These are phyloP conservation scores for Nesospiza acunhae DNA, from an alignment of 2,113 vertebrate genomes.

Conservation along the genomic window DNA sequence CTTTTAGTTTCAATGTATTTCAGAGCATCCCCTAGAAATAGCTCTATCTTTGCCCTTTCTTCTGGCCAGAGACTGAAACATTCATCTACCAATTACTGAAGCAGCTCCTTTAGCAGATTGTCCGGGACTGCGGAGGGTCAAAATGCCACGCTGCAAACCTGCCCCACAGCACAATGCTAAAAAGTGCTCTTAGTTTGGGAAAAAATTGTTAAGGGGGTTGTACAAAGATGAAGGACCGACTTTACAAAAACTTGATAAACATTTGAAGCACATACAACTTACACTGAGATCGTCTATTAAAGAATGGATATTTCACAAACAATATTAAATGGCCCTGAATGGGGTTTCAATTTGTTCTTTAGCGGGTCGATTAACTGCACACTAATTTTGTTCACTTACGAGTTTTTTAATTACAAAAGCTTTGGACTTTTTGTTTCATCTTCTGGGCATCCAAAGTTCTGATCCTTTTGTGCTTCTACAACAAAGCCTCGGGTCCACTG, in stretches of 20 bases:
- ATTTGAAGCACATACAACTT: neutral
- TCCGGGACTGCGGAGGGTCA: neutral
- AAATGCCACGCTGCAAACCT: slow-evolving; percentile 12
- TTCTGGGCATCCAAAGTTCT: neutral
- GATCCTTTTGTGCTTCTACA: slow-evolving; percentile 26
- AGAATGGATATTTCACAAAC: neutral
- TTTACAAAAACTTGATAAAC: slow-evolving; percentile 42
- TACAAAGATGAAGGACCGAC: slow-evolving; percentile 41
- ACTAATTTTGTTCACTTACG: neutral
- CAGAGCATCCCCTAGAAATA: slow-evolving; percentile 59
- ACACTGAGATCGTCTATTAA: neutral
- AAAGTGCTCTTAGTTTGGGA: neutral
- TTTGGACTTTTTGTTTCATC: neutral
- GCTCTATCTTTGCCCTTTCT: slow-evolving; percentile 54
- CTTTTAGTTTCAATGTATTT: slow-evolving; percentile 45
- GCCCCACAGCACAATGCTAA: slow-evolving; percentile 37
- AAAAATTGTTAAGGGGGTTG: neutral
- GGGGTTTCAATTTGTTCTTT: slow-evolving; percentile 16
- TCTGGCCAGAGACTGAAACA: slow-evolving; percentile 40
- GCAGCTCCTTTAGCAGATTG: slow-evolving; percentile 31
- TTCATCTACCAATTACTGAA: slow-evolving; percentile 51
- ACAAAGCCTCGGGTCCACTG: slow-evolving; percentile 40
- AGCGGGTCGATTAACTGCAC: neutral
- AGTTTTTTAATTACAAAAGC: neutral
- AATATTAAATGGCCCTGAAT: neutral